Base-by-base conservation (phyloP, 2,888 invertebrate species). In the Eupithecia vulgata region DNA sequence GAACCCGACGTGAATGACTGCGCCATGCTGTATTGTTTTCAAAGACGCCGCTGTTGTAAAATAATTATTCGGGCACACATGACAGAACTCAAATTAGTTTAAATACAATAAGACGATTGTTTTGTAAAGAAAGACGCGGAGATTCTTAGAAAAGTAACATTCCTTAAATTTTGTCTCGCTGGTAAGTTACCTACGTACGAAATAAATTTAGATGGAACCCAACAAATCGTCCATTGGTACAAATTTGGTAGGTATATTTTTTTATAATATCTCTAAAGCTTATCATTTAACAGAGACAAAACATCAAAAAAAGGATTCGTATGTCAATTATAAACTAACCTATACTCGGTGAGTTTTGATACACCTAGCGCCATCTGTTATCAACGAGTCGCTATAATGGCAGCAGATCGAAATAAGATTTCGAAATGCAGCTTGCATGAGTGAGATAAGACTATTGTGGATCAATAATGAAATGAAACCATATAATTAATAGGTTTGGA, bases 361-460 rank as follows among this genome's bases (percentile, higher is more conserved):
- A 68, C 76, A n/a, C 1, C 72, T 72, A 76, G 45, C 79, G 78
- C 78, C 78, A 78, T 79, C 78, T 76, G 64, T 70, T 62, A 21
- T 40, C 35, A 25, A 21, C 1, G 5, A 40, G 17, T 17, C 17
- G 34, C 30, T 17, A 17, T 30, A 17, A 12, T 17, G 17, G 17
- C 34, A 17, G 8, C 12, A 52, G 21, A 67, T n/a, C 34, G 48
- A 17, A 48, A 37, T 15, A 35, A 37, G 21, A 68, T 25, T 67
- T 34, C 5, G 25, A 66, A 25, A 48, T 48, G 15, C 42, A 42
- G 15, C 15, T 42, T 15, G 12, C 40, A 40, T 40, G 13, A 12
- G 1, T 10, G 12, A 13, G 5, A 15, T 3, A 42, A 40, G 40
- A 4, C 40, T 35, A 35, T 35, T 35, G 35, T 5, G 42, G 4